These are phyloP conservation scores for Eupithecia centaureata DNA, from an alignment of 2,888 invertebrate genomes.

Conservation along the genomic window DNA sequence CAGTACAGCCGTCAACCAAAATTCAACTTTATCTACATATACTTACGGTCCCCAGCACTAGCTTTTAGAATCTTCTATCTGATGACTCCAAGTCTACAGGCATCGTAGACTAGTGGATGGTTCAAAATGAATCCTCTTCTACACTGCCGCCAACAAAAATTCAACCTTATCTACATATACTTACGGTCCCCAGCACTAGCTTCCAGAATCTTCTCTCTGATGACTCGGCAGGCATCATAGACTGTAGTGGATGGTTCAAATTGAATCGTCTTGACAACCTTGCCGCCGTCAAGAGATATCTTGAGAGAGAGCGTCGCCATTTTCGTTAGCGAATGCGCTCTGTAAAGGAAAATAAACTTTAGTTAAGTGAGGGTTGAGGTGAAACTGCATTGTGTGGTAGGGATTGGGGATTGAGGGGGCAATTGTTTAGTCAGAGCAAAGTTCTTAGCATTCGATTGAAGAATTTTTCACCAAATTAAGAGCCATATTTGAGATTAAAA, in stretches of 20 bases:
- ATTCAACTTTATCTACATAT: background rate
- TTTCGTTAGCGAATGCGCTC: constrained; percentile 71
- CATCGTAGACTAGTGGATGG: constrained; percentile 95
- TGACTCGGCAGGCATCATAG: constrained; percentile 97
- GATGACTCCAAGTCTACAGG: constrained; percentile 97
- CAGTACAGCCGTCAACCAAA: no score
- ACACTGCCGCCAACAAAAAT: no score
- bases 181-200: constrained; percentile 95
- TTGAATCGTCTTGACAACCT: constrained; percentile 98
- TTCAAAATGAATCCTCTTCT: background rate
- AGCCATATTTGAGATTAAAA: no score
- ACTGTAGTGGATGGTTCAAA: constrained; percentile 98
- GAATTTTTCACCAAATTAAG: background rate
- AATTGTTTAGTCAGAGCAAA: background rate
- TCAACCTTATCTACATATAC: constrained; percentile 59
- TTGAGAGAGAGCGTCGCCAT: constrained; percentile 92
- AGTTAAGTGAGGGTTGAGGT: background rate
- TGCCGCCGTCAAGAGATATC: constrained; percentile 93
- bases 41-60: constrained; percentile 94
- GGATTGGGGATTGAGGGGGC: background rate
- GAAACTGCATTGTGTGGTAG: background rate
- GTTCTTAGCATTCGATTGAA: background rate
- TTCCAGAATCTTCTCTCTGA: constrained; percentile 97
- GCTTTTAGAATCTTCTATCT: constrained; percentile 97
- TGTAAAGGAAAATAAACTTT: constrained; percentile 40